Evolutionary conservation across 2,797 vertebrate species (phyloP), one percentile per base, ranked within the genome.

Genomic region (Remorina albescens): DNA sequence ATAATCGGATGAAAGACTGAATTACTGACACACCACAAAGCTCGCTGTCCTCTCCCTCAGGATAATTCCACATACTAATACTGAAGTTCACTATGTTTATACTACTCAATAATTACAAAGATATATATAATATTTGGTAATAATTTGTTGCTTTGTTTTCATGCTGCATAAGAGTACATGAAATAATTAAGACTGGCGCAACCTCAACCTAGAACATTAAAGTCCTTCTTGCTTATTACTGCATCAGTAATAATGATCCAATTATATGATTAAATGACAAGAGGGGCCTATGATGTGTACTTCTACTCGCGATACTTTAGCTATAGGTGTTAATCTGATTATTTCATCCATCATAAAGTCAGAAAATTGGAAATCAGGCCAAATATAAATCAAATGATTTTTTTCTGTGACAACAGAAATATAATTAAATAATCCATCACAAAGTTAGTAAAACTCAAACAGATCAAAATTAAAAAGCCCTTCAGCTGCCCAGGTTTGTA

Each of bases 321-420:
- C 25, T 28, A n/a, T 5, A 39, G 4, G 15, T 39, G 5, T 39
- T 39, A 39, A 39, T 16, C 13, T 46, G 44, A 47, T 47, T 19
- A 19, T 42, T 42, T 42, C 7, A 19, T 42, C 18, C 18, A 42
- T 13, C 41, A 42, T 42, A 42, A 42, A 42, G 21, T 50, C 49
- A 50, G 12, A 15, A 26, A 26, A 16, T 50, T 26, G 25, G n/a
- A 34, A 46, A 30, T 28, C 6, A 53, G 30, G 47, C 15, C 12
- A 25, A 64, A 26, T 50, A 19, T 15, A 32, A 19, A 39, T 72
- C 16, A 49, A 67, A 56, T 16, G 26, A 42, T 7, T n/a, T n/a
- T n/a, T n/a, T n/a, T n/a, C n/a, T n/a, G n/a, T n/a, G n/a, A n/a
- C n/a, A n/a, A n/a, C n/a, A n/a, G n/a, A n/a, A n/a, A n/a, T n/a